Evolutionary conservation across 2,888 invertebrate genomes (phyloP), one percentile per base, ranked within the genome.

Genomic region (Pterostichus niger): DNA sequence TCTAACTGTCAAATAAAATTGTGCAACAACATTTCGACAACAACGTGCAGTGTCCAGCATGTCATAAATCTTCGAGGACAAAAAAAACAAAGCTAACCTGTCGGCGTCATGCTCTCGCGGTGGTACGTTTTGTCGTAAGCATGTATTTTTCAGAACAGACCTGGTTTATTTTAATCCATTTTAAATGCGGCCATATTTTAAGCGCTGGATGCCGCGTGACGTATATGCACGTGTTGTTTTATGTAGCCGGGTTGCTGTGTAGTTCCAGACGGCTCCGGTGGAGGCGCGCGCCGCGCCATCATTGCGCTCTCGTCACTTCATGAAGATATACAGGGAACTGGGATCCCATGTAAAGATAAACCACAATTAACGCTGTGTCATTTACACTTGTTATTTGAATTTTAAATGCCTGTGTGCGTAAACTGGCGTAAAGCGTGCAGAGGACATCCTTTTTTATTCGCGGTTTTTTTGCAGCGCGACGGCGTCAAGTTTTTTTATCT

Each of bases 311-410:
- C 83, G 81, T 84, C 84, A 87, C 87, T 87, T 87, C 88, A 89
- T 89, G 89, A 89, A 90, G 90, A 90, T 90, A 88, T 89, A 90
- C 88, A 88, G 87, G 86, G 35, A 64, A 78, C 81, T 87, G 88
- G 88, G 88, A 87, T 87, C 87, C 88, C 87, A 86, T 64, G 79
- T 40, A 87, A 88, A 90, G 90, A 90, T 90, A 90, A 90, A 90
- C 89, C 89, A 90, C 90, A 90, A 90, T 90, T 90, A 90, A 89
- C 89, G 86, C 87, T 87, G 88, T 90, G 90, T 90, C 90, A 89
- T 90, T 90, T 90, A 90, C 90, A 90, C 89, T 90, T 90, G 90
- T 90, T 89, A 89, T 89, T 90, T 89, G 89, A 90, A 90, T 90
- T 90, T 90, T 90, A 90, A 90, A 88, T 89, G 89, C 87, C 86